Conservation (phyloP, 2,888 invertebrate genomes). For the Rhagonycha lutea region DNA sequence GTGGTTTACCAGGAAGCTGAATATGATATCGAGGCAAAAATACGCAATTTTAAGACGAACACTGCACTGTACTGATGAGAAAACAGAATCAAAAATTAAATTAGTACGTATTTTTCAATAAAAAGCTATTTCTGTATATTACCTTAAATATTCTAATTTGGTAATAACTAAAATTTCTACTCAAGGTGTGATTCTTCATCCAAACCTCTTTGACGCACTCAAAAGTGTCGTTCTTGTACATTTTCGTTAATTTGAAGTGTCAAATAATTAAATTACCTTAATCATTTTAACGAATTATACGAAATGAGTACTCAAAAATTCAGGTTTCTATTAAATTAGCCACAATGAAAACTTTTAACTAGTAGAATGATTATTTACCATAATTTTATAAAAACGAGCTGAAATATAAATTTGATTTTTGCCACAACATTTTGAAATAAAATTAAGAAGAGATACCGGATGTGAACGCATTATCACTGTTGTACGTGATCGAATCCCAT, state of each 20-base stretch:
- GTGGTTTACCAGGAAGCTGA: background rate
- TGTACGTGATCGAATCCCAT: constrained; percentile 37
- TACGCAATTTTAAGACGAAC: background rate
- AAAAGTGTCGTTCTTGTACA: background rate
- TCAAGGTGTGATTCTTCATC: background rate
- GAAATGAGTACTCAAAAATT: background rate
- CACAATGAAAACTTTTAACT: background rate
- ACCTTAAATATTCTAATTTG: background rate
- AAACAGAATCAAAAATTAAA: background rate
- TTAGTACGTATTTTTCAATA: no score
- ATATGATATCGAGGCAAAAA: background rate
- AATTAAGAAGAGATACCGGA: background rate
- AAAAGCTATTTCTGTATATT: no score
- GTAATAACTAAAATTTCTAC: background rate
- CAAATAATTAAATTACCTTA: background rate
- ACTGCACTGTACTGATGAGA: background rate
- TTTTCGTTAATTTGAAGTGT: background rate
- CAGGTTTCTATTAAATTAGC: background rate
- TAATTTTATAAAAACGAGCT: background rate
- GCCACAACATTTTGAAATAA: background rate
- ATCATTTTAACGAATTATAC: background rate
- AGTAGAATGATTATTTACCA: background rate
- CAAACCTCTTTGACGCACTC: background rate
- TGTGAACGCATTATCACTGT: background rate
- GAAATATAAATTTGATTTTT: background rate